Conservation (phyloP, 2,888 invertebrate genomes). For the Serripes groenlandicus region DNA sequence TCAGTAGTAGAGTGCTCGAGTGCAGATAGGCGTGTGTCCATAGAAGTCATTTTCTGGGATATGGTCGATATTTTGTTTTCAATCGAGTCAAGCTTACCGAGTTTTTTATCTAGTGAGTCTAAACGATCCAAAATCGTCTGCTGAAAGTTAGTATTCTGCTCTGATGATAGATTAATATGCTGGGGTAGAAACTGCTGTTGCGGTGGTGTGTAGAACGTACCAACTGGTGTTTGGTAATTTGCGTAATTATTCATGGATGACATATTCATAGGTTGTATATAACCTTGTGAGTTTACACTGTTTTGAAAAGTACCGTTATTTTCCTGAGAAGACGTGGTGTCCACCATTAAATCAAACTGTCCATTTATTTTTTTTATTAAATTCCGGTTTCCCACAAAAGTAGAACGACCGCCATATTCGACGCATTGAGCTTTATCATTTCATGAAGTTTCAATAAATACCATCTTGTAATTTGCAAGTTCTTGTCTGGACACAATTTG, state of each 20-base stretch:
- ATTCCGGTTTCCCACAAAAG: no score
- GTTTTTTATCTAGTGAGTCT: slow-evolving; percentile 4
- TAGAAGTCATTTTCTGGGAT: slow-evolving; percentile 5
- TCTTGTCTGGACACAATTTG: no score
- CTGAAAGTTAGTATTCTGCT: neutral
- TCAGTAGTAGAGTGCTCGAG: neutral
- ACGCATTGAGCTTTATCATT: no score
- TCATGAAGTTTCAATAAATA: no score
- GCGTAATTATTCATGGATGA: neutral
- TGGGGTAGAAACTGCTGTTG: neutral
- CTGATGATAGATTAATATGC: neutral
- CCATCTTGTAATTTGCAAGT: no score
- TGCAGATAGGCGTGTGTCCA: slow-evolving; percentile 4
- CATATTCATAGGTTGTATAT: slow-evolving; percentile 22
- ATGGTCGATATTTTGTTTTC: slow-evolving; percentile 7
- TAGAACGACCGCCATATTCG: no score
- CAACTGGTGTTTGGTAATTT: slow-evolving; percentile 5
- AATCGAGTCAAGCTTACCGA: slow-evolving; percentile 16
- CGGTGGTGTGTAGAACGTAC: neutral
- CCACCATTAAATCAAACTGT: no score
- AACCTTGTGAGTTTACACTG: no score
- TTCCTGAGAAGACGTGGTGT: no score
- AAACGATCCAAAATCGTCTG: slow-evolving; percentile 11
- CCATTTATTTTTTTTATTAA: no score
- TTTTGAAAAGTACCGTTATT: no score